These are phyloP conservation scores for Gambelia wislizenii DNA, from an alignment of 2,797 vertebrate genomes.

Conservation along the genomic window DNA sequence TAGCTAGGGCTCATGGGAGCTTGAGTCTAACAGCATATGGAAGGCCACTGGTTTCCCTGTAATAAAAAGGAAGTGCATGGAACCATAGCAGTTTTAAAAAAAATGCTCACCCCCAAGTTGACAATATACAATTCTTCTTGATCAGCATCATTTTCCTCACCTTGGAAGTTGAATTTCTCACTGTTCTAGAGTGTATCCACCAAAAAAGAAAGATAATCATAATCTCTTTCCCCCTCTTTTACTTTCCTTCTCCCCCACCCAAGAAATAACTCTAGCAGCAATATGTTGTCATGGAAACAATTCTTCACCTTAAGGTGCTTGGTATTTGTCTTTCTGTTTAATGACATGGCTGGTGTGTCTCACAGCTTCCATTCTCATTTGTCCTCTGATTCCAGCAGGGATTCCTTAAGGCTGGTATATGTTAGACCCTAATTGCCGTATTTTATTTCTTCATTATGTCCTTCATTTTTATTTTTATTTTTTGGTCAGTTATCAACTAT, in stretches of 20 bases:
- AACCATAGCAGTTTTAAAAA: neutral
- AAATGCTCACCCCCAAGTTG: neutral
- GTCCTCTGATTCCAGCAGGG: neutral
- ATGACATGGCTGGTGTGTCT: slow-evolving; percentile 26
- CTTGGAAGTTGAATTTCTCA: neutral
- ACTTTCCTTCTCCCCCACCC: neutral
- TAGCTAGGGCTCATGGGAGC: neutral
- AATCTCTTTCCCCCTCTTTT: neutral
- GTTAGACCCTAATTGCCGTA: slow-evolving; percentile 14
- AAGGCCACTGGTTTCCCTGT: neutral
- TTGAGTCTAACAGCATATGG: neutral
- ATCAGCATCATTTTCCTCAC: neutral
- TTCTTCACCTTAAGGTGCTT: slow-evolving; percentile 15
- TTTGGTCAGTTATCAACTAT: neutral
- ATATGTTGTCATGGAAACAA: neutral
- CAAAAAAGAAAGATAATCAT: slow-evolving; percentile 13
- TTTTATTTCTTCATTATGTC: slow-evolving; percentile 20
- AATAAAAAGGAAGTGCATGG: neutral
- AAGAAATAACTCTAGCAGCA: neutral
- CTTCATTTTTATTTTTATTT: neutral
- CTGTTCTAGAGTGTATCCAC: neutral
- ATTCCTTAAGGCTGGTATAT: slow-evolving; percentile 19
- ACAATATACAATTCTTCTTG: neutral
- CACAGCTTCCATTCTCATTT: slow-evolving; percentile 15
- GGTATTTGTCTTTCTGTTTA: slow-evolving; percentile 18